Evolutionary conservation across 2,888 invertebrate genomes (phyloP).

Genomic region (Odontocerum albicorne): DNA sequence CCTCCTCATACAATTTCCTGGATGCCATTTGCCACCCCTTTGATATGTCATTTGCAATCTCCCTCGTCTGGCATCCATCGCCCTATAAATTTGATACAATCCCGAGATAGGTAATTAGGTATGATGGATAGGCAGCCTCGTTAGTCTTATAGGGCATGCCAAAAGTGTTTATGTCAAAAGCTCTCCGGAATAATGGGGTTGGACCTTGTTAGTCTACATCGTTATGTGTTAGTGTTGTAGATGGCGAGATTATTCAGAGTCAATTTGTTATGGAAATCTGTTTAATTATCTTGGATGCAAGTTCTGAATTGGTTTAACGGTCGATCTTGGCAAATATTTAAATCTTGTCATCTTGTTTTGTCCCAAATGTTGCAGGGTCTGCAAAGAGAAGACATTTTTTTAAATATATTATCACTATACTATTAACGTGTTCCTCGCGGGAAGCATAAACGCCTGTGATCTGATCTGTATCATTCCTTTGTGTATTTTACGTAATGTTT

Average conservation of each 20-base stretch:
- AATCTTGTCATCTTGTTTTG: too few species aligned
- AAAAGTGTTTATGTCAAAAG: slow-evolving; percentile 15
- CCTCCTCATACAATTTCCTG: too few species aligned
- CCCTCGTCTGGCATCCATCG: slow-evolving; percentile 10
- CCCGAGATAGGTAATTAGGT: slow-evolving; percentile 33
- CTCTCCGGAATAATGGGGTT: slow-evolving; percentile 1
- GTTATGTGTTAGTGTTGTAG: background rate
- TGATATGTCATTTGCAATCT: slow-evolving; percentile 14
- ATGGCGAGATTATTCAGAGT: background rate
- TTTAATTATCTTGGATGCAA: background rate
- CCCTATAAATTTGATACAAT: slow-evolving; percentile 33
- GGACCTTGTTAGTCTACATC: background rate
- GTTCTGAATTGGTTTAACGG: too few species aligned
- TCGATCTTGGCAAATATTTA: too few species aligned
- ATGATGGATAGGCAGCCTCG: slow-evolving; percentile 29
- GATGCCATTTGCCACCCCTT: background rate
- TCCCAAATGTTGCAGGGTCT: too few species aligned
- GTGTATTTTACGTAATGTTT: too few species aligned
- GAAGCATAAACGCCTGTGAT: too few species aligned
- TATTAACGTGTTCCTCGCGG: too few species aligned
- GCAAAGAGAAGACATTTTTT: too few species aligned
- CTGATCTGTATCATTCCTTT: too few species aligned
- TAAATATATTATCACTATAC: too few species aligned
- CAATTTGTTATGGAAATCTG: background rate
- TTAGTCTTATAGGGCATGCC: slow-evolving; percentile 14